Percentiles rank a stretch among this genome's conserved stretches.
phyloP scores from a whole-genome alignment of 2,113 vertebrate genomes.

The Mandrillus leucophaeus region DNA sequence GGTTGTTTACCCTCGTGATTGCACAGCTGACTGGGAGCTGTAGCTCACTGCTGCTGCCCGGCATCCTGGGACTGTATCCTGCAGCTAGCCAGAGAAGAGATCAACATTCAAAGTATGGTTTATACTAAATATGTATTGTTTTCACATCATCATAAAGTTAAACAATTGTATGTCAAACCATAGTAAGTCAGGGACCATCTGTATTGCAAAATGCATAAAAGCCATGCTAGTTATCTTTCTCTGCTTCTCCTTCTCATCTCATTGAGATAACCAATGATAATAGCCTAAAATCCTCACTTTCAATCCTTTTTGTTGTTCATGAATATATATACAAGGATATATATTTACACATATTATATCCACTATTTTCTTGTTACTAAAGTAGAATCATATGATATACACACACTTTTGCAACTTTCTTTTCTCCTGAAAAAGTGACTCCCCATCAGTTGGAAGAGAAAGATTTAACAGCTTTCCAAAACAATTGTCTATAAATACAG shows the following conservation, averaged over 20 bases:
- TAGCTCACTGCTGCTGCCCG: neutral
- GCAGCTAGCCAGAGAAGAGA: neutral
- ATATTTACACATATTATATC: neutral
- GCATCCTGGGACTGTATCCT: neutral
- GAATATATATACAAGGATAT: constrained; percentile 2
- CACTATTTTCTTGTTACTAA: neutral
- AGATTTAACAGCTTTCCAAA: neutral
- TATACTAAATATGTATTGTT: neutral
- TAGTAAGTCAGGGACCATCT: neutral
- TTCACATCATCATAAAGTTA: neutral
- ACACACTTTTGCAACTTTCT: neutral
- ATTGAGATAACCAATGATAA: neutral
- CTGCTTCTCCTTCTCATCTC: neutral
- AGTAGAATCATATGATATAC: neutral
- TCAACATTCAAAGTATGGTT: neutral
- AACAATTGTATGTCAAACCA: neutral
- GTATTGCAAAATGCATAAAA: neutral
- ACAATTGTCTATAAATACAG: neutral
- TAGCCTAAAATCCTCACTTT: neutral
- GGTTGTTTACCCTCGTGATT: neutral
- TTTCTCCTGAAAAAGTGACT: neutral
- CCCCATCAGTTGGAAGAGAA: neutral
- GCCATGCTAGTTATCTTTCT: neutral
- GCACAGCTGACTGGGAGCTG: neutral
- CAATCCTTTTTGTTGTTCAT: neutral